A percentile compares a stretch with the other conserved stretches of the same genome.
Conservation (phyloP, 1,140 invertebrate species). For the Tetragnatha versicolor region DNA sequence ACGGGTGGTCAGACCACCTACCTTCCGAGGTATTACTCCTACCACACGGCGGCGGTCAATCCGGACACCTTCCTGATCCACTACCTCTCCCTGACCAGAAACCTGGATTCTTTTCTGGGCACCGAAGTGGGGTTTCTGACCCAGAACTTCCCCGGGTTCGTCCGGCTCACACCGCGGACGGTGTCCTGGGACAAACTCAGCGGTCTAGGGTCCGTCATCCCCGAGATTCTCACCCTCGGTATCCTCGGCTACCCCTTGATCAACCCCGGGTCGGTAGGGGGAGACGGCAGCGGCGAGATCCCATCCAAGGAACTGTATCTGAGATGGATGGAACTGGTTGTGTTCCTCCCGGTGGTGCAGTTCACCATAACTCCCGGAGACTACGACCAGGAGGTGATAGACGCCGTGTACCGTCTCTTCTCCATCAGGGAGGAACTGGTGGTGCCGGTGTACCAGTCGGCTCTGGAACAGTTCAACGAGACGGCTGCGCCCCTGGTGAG, state of each 20-base stretch:
- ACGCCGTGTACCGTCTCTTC: conserved; percentile 79
- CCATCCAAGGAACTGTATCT: conserved; percentile 89
- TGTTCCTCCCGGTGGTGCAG: conserved; percentile 90
- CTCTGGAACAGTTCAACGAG: conserved; percentile 73
- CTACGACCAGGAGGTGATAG: conserved; percentile 79
- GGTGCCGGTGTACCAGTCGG: conserved; percentile 60
- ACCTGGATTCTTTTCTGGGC: conserved; percentile 75
- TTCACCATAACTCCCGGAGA: conserved; percentile 88
- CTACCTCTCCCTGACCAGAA: conserved; percentile 63
- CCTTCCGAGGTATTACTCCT: conserved; percentile 83
- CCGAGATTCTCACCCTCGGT: conserved; percentile 84
- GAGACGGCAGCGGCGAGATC: conserved; percentile 69
- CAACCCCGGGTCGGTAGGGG: conserved; percentile 91
- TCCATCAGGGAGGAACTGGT: conserved; percentile 67
- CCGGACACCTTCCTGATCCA: conserved; percentile 80
- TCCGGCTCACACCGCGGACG: conserved; percentile 83
- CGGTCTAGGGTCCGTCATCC: conserved; percentile 82
- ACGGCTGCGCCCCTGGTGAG: conserved; percentile 83
- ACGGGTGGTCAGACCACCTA: conserved; percentile 88
- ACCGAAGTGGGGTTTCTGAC: conserved; percentile 81
- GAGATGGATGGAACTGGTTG: conserved; percentile 92
- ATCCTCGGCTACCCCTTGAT: conserved; percentile 89
- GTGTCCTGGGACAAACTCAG: conserved; percentile 78
- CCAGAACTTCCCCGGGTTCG: conserved; percentile 84
- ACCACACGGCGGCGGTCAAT: conserved; percentile 74